Conservation (phyloP, 1,140 invertebrate genomes). For the Listronotus oregonensis region DNA sequence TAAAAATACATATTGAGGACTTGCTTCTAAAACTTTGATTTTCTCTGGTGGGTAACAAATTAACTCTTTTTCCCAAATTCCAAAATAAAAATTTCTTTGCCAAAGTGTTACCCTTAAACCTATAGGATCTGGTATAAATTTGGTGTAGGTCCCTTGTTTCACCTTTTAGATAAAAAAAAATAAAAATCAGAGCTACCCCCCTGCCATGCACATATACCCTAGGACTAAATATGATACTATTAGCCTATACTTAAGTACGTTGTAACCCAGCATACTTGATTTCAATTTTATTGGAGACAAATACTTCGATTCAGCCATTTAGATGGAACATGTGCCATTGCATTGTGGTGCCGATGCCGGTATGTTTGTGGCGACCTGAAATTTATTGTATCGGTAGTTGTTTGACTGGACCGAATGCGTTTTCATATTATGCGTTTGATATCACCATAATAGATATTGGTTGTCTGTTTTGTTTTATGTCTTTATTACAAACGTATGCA, state of each 20-base stretch:
- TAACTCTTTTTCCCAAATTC: too few relatives aligned
- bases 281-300: conserved; percentile 16
- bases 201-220: neutral
- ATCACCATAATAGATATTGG: conserved; percentile 27
- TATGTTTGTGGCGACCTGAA: conserved; percentile 14
- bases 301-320: conserved; percentile 25
- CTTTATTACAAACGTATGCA: conserved; percentile 5
- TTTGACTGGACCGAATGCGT: conserved; percentile 20
- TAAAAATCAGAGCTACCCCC: too few relatives aligned
- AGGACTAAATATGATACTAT: neutral
- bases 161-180: too few relatives aligned
- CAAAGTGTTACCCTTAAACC: too few relatives aligned
- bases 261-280: conserved; percentile 14
- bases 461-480: conserved; percentile 16
- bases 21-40: too few relatives aligned
- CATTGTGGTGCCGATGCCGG: conserved; percentile 15
- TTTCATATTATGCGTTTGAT: conserved; percentile 28
- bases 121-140: too few relatives aligned
- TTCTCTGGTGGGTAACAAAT: too few relatives aligned
- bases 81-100: too few relatives aligned
- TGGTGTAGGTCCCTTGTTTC: too few relatives aligned
- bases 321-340: conserved; percentile 31
- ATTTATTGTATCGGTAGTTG: conserved; percentile 15
- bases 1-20: too few relatives aligned
- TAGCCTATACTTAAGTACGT: neutral